Conservation (phyloP, 2,113 vertebrate species). For the Polyodon spathula region DNA sequence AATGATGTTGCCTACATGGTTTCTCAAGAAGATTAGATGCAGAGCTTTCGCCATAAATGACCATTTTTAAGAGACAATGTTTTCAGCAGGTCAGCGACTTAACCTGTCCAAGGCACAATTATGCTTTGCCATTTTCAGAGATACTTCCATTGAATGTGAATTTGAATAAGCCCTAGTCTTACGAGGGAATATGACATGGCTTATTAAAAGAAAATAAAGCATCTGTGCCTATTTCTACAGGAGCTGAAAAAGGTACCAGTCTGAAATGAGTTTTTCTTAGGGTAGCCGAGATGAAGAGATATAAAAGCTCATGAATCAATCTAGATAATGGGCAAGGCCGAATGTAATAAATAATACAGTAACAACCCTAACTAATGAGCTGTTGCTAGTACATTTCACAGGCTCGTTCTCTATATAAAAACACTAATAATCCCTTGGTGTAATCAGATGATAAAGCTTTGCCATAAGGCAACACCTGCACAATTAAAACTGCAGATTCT, state of each 20-base stretch:
- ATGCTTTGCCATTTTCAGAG: background rate
- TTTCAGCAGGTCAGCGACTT: background rate
- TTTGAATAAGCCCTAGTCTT: background rate
- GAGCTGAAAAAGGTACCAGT: background rate
- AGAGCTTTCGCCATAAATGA: background rate
- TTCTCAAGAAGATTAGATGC: background rate
- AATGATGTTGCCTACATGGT: background rate
- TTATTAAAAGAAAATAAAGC: too few species aligned
- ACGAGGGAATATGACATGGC: too few species aligned
- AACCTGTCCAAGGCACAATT: background rate
- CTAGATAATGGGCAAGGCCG: slow-evolving; percentile 89
- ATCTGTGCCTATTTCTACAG: background rate
- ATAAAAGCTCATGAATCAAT: slow-evolving; percentile 90
- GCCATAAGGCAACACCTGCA: slow-evolving; percentile 98
- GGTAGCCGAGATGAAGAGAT: slow-evolving; percentile 39
- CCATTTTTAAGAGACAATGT: background rate
- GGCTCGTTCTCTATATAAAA: slow-evolving; percentile 89
- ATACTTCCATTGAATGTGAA: background rate
- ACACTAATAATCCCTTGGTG: slow-evolving; percentile 94
- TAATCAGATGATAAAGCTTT: slow-evolving; percentile 94
- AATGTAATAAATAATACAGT: slow-evolving; percentile 99
- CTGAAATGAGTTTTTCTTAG: background rate
- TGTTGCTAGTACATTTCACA: slow-evolving; percentile 90
- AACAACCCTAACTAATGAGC: slow-evolving; percentile 99
- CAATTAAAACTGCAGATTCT: slow-evolving; percentile 95